These are phyloP conservation scores for Xenopus petersii DNA, from an alignment of 2,797 vertebrate genomes.

Conservation along the genomic window DNA sequence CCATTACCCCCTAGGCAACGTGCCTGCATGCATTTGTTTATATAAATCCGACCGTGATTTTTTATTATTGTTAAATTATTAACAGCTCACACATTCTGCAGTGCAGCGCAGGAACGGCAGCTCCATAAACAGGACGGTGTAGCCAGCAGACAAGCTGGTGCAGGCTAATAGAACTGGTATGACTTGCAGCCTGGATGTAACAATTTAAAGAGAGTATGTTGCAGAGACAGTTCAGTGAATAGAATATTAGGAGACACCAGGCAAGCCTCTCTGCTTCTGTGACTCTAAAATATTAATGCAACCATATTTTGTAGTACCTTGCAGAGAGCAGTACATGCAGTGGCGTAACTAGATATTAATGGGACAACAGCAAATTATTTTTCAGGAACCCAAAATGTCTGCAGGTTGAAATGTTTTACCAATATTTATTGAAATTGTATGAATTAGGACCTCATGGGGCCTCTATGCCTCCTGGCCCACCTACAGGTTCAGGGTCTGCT, in stretches of 20 bases:
- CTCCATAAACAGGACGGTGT: neutral
- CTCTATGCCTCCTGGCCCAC: too few relatives aligned
- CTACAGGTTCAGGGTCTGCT: too few relatives aligned
- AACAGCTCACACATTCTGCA: conserved; percentile 14
- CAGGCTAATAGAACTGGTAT: neutral
- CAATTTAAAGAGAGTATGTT: neutral
- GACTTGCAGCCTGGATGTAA: neutral
- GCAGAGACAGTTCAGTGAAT: neutral
- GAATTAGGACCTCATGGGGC: too few relatives aligned
- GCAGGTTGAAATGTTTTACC: too few relatives aligned
- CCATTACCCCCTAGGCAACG: neutral
- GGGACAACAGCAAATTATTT: too few relatives aligned
- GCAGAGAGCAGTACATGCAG: neutral
- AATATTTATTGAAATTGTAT: too few relatives aligned
- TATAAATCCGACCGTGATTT: conserved; percentile 12
- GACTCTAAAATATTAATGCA: neutral
- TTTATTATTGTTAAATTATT: conserved; percentile 26
- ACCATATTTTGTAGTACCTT: neutral
- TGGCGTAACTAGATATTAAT: too few relatives aligned
- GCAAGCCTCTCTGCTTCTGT: neutral
- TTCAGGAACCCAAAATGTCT: too few relatives aligned
- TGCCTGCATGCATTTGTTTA: conserved; percentile 14
- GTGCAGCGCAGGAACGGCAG: conserved; percentile 8
- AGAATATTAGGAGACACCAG: neutral
- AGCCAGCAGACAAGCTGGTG: neutral